Evolutionary conservation across 2,888 invertebrate genomes (phyloP).

Genomic region (Eupithecia vulgata): DNA sequence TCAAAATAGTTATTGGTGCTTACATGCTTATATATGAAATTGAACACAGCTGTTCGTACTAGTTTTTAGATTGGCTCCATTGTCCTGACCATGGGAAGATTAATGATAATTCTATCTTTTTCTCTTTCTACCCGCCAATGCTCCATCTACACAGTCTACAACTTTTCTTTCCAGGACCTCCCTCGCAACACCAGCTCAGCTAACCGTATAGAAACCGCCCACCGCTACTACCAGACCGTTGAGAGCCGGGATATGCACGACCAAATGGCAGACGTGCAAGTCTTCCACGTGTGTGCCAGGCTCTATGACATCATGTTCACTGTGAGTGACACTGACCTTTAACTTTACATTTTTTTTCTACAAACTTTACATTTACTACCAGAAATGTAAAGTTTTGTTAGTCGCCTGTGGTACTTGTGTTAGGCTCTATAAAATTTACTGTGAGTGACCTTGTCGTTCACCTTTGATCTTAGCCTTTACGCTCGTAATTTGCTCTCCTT

Average conservation of each 20-base stretch:
- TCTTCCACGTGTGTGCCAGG: constrained; percentile 70
- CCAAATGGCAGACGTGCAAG: constrained; percentile 74
- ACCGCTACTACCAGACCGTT: constrained; percentile 71
- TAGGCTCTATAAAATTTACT: constrained; percentile 69
- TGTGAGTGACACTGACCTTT: constrained; percentile 49
- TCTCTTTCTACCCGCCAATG: neutral
- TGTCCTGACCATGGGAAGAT: neutral
- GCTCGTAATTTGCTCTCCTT: neutral
- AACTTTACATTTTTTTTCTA: no score
- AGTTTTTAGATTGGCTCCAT: no score
- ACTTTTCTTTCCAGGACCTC: constrained; percentile 56
- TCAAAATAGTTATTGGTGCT: no score
- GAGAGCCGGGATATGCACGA: constrained; percentile 73
- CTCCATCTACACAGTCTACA: neutral
- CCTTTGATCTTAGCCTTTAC: neutral
- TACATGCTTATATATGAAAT: no score
- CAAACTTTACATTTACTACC: no score
- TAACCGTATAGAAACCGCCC: constrained; percentile 68
- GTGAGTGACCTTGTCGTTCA: constrained; percentile 50
- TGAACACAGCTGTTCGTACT: no score
- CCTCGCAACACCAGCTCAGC: constrained; percentile 59
- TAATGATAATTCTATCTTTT: neutral
- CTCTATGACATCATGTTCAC: constrained; percentile 73
- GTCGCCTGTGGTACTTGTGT: no score
- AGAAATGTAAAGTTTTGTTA: no score